Conservation (phyloP, 2,888 invertebrate species). For the Palloptera scutellata region DNA sequence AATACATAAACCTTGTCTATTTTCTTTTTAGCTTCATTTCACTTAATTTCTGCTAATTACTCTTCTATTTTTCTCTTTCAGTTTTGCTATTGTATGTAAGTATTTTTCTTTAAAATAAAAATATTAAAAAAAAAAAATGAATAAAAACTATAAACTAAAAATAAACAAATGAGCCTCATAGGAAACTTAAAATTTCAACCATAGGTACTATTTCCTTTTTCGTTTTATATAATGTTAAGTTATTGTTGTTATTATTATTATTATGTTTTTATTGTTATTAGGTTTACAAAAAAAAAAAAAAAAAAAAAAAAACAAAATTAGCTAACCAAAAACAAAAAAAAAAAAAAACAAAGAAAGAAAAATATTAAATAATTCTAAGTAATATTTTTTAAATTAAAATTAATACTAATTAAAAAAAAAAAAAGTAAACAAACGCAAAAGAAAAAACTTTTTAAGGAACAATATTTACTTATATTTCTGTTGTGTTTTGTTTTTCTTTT, state of each 20-base stretch:
- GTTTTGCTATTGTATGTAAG: not conserved
- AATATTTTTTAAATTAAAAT: conserved; percentile 21
- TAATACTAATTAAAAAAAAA: conserved; percentile 6
- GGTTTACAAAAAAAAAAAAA: conserved; percentile 22
- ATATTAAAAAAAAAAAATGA: not conserved
- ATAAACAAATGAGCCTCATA: conserved; percentile 61
- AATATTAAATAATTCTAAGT: conserved; percentile 22
- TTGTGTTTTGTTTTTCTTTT: no score
- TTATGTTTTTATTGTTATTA: conserved; percentile 37
- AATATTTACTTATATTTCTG: conserved; percentile 35
- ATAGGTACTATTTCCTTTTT: conserved; percentile 55
- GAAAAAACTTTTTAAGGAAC: conserved; percentile 39
- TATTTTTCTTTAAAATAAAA: not conserved
- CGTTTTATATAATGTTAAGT: not conserved
- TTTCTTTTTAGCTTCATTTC: no score
- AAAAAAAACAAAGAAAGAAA: conserved; percentile 38
- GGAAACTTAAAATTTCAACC: conserved; percentile 64
- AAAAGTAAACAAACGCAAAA: conserved; percentile 13
- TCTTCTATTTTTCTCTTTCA: conserved; percentile 2
- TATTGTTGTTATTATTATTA: conserved; percentile 39
- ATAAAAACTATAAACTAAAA: conserved; percentile 12
- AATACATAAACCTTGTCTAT: no score
- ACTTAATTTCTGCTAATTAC: not conserved
- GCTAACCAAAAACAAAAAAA: conserved; percentile 39
- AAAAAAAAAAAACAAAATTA: conserved; percentile 28